Base-by-base conservation (phyloP, 2,797 vertebrate species). In the Ctenochaetus hawaiiensis region DNA sequence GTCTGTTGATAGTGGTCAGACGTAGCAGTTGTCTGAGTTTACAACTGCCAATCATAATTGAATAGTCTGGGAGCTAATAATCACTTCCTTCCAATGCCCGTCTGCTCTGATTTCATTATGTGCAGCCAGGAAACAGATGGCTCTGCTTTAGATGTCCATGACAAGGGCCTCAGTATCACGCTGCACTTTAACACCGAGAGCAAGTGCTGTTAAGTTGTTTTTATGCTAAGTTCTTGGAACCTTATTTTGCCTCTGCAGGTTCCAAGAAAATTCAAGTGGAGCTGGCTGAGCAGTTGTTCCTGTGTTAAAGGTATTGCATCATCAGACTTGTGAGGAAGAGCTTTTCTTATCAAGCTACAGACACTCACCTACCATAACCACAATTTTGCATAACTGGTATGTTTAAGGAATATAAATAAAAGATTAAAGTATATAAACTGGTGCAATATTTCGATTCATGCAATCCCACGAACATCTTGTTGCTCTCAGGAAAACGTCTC, bases 21-120 rank as follows among this genome's bases (percentile, higher is more conserved):
- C 57, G 52, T 8, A 77, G 77, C 45, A 80, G 67, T 58, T 74
- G 67, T 79, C 47, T 73, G 63, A 67, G 49, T 82, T 89, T 64
- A 63, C n/a, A 67, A 41, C 56, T 87, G 84, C 39, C 82, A 86
- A 63, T 87, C 81, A 81, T 78, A 44, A 75, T 62, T 69, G 23
- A 57, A 51, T 23, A 43, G 34, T 10, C 18, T 37, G 14, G 61
- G 60, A 75, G 71, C 20, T 72, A 65, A 86, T 72, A 63, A 83
- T 87, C 59, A 67, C 59, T 70, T 2, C 20, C 47, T 69, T 61
- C 63, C 23, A 66, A 63, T 64, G n/a, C 39, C 67, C 37, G 30
- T 67, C 73, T 63, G 48, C 66, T 63, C 30, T 70, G 77, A 72
- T 80, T 78, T 78, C 67, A 72, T 76, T 62, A 82, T 62, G 76